These are phyloP conservation scores for Eristalis arbustorum DNA, from an alignment of 2,888 invertebrate species.

Conservation along the genomic window DNA sequence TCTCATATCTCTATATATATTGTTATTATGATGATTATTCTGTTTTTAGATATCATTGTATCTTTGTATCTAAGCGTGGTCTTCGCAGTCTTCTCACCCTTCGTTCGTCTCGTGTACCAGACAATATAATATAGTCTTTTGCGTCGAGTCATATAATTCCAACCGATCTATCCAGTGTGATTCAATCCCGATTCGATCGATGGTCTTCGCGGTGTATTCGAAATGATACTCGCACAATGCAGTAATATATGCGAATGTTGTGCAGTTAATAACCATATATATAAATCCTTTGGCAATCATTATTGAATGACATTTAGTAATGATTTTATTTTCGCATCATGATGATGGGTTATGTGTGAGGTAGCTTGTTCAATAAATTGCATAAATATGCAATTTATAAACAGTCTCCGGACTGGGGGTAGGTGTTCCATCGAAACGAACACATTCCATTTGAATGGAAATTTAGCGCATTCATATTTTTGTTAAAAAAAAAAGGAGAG, in stretches of 20 bases:
- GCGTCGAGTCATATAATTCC: conserved; percentile 18
- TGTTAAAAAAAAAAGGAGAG: neutral
- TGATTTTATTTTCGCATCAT: conserved; percentile 69
- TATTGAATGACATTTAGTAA: conserved; percentile 70
- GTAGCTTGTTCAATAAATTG: conserved; percentile 67
- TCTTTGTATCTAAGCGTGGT: neutral
- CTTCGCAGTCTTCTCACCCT: neutral
- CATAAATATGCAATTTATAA: conserved; percentile 64
- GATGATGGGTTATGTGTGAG: conserved; percentile 70
- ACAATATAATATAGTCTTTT: conserved; percentile 35
- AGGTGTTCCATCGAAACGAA: neutral
- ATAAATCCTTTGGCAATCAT: conserved; percentile 67
- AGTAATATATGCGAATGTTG: conserved; percentile 67
- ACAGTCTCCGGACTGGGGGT: neutral
- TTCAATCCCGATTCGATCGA: conserved; percentile 12
- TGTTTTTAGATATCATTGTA: conserved; percentile 38
- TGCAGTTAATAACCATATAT: conserved; percentile 68
- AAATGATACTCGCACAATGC: neutral
- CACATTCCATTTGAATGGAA: neutral
- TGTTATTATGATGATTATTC: conserved; percentile 56
- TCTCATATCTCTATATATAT: conserved; percentile 42
- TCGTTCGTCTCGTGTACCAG: neutral
- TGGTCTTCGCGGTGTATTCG: conserved; percentile 3
- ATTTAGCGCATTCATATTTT: neutral
- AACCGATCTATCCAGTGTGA: neutral